Base-by-base conservation (phyloP, 1,140 invertebrate genomes). In the Ooceraea biroi region DNA sequence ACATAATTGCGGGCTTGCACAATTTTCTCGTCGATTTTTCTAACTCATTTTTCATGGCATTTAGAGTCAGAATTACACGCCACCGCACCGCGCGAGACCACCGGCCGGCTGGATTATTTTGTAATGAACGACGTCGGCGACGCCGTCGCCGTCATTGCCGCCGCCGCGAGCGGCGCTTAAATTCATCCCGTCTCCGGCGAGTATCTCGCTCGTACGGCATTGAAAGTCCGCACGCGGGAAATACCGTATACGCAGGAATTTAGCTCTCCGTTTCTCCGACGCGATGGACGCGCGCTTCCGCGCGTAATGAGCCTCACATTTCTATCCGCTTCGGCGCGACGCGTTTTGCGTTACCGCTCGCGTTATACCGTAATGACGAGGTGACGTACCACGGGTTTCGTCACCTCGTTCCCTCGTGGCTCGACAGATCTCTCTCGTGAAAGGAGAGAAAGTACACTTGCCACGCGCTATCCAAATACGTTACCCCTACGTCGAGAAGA, bases 11-110 rank as follows among this genome's bases (percentile, higher is more conserved):
- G 25, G 61, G 55, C 68, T 85, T 85, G 77, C 83, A 61, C 78
- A 90, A 88, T 89, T 86, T 89, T 83, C 85, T 82, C 69, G 72
- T 86, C 88, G 80, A 78, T 78, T 78, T 78, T 57, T 78, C 22
- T 68, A 87, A 86, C 77, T 85, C 71, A 88, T 88, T 90, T 90
- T 89, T 89, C 83, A 84, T 77, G 85, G 76, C 72, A 73, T 89
- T 85, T 85, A 83, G 25, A 72, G 63, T 12, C 63, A 30, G 69
- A 84, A 82, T 89, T 86, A 71, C 65, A 71, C 50, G 63, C 52
- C 55, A 63, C 41, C 50, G 27, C 0, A 80, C n/a, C n/a, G n/a
- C n/a, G n/a, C n/a, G n/a, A n/a, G 48, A 65, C 41, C 44, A 44
- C 19, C 41, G 52, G 14, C 52, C 58, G 58, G 19, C 36, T 84